Conservation (phyloP, 2,888 invertebrate species). For the Branchipolynoe longqiensis region DNA sequence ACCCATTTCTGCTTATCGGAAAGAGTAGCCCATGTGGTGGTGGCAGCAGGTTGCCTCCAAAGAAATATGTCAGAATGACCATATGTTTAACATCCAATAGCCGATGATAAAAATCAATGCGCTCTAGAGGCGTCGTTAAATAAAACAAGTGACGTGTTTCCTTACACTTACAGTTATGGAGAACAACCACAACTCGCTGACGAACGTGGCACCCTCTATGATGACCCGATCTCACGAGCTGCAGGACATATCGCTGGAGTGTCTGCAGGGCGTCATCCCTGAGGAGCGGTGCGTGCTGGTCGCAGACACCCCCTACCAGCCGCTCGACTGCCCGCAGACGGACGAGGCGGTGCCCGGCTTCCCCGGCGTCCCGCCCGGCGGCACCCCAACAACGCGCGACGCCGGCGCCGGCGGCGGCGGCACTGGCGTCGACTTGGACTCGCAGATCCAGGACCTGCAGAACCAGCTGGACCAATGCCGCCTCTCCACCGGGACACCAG, state of each 20-base stretch:
- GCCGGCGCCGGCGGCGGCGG: too few relatives aligned
- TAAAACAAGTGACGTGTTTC: neutral
- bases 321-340: slow-evolving; percentile 45
- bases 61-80: too few relatives aligned
- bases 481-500: neutral
- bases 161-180: slow-evolving; percentile 8
- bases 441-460: slow-evolving; percentile 63
- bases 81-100: too few relatives aligned
- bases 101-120: neutral
- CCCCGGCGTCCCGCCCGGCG: neutral
- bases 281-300: slow-evolving; percentile 50
- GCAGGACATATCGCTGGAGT: slow-evolving; percentile 39
- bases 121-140: neutral
- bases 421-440: slow-evolving; percentile 58
- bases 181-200: slow-evolving; percentile 26
- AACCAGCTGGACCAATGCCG: slow-evolving; percentile 62
- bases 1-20: too few relatives aligned
- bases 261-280: slow-evolving; percentile 21
- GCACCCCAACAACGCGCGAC: too few relatives aligned
- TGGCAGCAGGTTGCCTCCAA: too few relatives aligned
- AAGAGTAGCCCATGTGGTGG: too few relatives aligned
- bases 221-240: slow-evolving; percentile 42
- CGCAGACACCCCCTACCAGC: slow-evolving; percentile 28
- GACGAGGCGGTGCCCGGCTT: slow-evolving; percentile 42
- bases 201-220: neutral